A percentile compares a stretch with the other conserved stretches of the same genome.
These are phyloP conservation scores for Plutella xylostella DNA, from an alignment of 2,888 invertebrate species.

Conservation along the genomic window DNA sequence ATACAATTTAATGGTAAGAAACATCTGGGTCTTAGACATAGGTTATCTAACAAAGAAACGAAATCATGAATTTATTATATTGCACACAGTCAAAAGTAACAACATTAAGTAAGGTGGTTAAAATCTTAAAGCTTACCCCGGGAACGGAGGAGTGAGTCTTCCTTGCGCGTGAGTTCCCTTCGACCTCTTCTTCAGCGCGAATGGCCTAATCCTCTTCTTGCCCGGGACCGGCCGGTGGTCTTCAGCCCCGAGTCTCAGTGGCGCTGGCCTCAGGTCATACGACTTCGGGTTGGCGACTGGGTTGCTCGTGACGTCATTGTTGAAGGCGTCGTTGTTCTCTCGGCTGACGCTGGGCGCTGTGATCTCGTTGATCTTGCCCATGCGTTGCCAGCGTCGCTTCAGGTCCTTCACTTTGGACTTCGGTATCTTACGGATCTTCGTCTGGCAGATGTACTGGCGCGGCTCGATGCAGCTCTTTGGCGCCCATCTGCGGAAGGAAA, in stretches of 20 bases:
- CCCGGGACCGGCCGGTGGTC: slow-evolving; percentile 22
- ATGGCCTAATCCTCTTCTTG: slow-evolving; percentile 26
- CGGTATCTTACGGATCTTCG: slow-evolving; percentile 63
- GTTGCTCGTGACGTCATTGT: slow-evolving; percentile 45
- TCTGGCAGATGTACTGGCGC: slow-evolving; percentile 79
- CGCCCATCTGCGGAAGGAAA: slow-evolving; percentile 69
- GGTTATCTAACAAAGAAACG: too few relatives aligned
- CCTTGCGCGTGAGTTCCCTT: slow-evolving; percentile 30
- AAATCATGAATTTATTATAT: too few relatives aligned
- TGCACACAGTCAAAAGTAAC: too few relatives aligned
- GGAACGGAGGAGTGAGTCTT: slow-evolving; percentile 52
- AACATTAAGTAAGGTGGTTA: too few relatives aligned
- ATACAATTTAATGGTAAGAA: too few relatives aligned
- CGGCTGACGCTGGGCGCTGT: slow-evolving; percentile 49
- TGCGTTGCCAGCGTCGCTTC: slow-evolving; percentile 55
- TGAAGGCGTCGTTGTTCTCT: slow-evolving; percentile 42
- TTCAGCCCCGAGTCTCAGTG: slow-evolving; percentile 16
- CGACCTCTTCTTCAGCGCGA: slow-evolving; percentile 41
- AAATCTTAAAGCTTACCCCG: slow-evolving; percentile 37
- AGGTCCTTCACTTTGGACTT: slow-evolving; percentile 58
- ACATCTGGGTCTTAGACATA: too few relatives aligned
- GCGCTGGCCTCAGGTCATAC: slow-evolving; percentile 36
- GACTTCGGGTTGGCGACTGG: slow-evolving; percentile 44
- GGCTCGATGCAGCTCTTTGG: slow-evolving; percentile 73
- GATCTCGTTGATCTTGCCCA: slow-evolving; percentile 68